Evolutionary conservation across 2,113 vertebrate species (phyloP).

Genomic region (Mormyrus lacerda): DNA sequence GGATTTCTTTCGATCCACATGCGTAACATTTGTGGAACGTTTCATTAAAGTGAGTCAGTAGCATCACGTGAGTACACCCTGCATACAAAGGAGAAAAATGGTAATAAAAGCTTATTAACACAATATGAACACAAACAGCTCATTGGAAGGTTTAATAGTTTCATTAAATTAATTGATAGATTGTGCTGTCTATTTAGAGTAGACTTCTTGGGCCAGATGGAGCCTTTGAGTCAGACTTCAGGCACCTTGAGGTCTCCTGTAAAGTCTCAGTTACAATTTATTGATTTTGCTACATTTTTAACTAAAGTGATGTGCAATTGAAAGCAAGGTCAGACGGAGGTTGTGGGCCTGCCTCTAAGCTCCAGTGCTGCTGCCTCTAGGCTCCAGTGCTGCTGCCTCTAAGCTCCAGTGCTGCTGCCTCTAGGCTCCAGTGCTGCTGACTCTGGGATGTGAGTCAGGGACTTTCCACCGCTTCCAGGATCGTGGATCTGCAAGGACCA

Average conservation of each 20-base stretch:
- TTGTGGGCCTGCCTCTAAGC: background rate
- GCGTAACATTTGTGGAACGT: background rate
- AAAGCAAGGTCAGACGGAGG: background rate
- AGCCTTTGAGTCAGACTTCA: background rate
- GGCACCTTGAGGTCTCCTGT: background rate
- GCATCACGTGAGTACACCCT: background rate
- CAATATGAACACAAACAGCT: background rate
- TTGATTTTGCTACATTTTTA: background rate
- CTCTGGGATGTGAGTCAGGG: background rate
- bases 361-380: background rate
- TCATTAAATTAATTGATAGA: background rate
- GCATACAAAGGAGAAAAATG: background rate
- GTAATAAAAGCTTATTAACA: background rate
- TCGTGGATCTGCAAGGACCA: background rate
- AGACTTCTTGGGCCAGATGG: background rate
- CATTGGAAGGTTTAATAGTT: conserved; percentile 5
- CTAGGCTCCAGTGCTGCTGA: background rate
- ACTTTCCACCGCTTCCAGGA: background rate
- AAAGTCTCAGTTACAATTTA: background rate
- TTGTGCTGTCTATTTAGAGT: background rate
- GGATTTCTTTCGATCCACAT: background rate
- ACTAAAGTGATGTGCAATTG: background rate
- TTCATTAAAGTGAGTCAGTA: background rate
- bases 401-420: background rate
- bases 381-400: background rate